These are phyloP conservation scores for Lytechinus pictus DNA, from an alignment of 35 echinoderm and acorn worm species.

Conservation along the genomic window DNA sequence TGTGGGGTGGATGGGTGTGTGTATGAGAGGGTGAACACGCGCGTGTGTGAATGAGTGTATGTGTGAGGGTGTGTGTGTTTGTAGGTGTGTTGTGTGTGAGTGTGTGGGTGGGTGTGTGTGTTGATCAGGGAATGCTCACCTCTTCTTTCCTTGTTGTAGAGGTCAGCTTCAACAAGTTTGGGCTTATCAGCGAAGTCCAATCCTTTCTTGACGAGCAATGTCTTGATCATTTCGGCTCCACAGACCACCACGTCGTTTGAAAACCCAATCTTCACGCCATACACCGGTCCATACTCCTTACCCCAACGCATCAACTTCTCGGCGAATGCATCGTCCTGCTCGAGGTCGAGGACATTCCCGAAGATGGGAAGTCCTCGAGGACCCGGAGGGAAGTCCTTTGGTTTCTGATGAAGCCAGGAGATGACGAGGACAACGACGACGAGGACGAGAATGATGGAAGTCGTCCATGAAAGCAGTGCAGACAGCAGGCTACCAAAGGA, in stretches of 20 bases:
- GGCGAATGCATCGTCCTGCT: slow-evolving; percentile 31
- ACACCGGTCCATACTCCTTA: slow-evolving; percentile 37
- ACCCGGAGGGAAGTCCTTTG: slow-evolving; percentile 34
- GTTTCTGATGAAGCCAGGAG: slow-evolving; percentile 8
- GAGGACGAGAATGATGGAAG: background rate
- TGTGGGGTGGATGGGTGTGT: too few relatives aligned
- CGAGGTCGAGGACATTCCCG: slow-evolving; percentile 37
- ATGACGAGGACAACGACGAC: background rate
- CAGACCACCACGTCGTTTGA: slow-evolving; percentile 45
- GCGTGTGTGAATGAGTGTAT: too few relatives aligned
- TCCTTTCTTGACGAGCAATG: slow-evolving; percentile 38
- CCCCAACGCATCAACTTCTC: slow-evolving; percentile 23
- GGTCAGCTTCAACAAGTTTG: slow-evolving; percentile 21
- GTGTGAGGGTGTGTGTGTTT: too few relatives aligned
- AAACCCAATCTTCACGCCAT: background rate
- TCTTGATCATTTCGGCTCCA: slow-evolving; percentile 46
- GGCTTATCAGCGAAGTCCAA: slow-evolving; percentile 41
- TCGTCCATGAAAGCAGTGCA: slow-evolving; percentile 5
- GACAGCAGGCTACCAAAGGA: slow-evolving; percentile 4
- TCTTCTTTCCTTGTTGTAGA: slow-evolving; percentile 42
- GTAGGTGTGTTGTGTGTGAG: too few relatives aligned
- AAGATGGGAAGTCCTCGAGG: slow-evolving; percentile 28
- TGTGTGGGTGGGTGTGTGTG: too few relatives aligned
- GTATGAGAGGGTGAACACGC: too few relatives aligned
- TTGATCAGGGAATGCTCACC: background rate